A percentile compares a stretch with the other conserved stretches of the same genome.
Conservation (phyloP, 1,140 invertebrate genomes). For the Atta colombica region DNA sequence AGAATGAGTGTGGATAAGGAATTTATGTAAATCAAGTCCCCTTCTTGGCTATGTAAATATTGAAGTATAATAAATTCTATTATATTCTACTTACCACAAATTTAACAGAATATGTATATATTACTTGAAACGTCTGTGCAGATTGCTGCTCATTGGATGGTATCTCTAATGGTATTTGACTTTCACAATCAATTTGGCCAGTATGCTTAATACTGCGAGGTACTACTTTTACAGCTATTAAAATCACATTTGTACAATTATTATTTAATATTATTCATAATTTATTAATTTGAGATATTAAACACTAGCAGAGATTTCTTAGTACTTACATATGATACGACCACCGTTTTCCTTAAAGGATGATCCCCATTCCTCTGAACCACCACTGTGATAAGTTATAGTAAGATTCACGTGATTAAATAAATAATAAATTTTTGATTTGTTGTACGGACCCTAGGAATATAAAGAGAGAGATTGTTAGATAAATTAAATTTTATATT, state of each 20-base stretch:
- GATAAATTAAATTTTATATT: neutral
- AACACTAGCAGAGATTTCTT: neutral
- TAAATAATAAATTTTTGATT: slow-evolving; percentile 93
- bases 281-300: slow-evolving; percentile 12
- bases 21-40: no score
- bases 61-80: no score
- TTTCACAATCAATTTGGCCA: slow-evolving; percentile 87
- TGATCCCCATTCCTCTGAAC: slow-evolving; percentile 93
- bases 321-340: slow-evolving; percentile 92
- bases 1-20: no score
- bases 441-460: slow-evolving; percentile 62
- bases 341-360: slow-evolving; percentile 93
- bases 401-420: slow-evolving; percentile 99
- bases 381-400: slow-evolving; percentile 97
- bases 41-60: no score
- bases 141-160: slow-evolving; percentile 86
- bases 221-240: slow-evolving; percentile 90
- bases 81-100: slow-evolving; percentile 89
- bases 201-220: slow-evolving; percentile 93
- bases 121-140: slow-evolving; percentile 89
- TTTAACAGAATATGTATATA: slow-evolving; percentile 95
- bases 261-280: neutral
- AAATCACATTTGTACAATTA: slow-evolving; percentile 23
- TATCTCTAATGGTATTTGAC: slow-evolving; percentile 90
- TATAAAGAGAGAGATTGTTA: neutral